phyloP scores from a whole-genome alignment of 2,113 vertebrate genomes.

The Plotosus lineatus region DNA sequence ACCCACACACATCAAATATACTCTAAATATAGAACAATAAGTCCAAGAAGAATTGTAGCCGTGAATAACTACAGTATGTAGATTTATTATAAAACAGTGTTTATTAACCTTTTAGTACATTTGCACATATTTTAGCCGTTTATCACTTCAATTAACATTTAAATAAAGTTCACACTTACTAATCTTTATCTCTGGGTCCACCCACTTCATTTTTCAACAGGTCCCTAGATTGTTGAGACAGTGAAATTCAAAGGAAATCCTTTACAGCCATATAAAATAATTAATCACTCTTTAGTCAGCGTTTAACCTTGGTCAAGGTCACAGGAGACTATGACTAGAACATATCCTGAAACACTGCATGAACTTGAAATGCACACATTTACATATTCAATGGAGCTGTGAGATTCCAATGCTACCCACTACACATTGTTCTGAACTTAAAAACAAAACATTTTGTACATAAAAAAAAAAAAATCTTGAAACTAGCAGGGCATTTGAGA shows the following conservation, averaged over 20 bases:
- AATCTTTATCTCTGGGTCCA: background rate
- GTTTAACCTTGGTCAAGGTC: background rate
- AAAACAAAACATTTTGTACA: background rate
- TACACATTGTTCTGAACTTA: background rate
- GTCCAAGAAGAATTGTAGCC: background rate
- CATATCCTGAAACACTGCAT: background rate
- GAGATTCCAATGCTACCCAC: background rate
- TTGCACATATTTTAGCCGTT: background rate
- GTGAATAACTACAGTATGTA: background rate
- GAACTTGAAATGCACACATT: background rate
- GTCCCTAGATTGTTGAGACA: background rate
- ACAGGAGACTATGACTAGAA: background rate
- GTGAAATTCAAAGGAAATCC: background rate
- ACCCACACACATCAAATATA: background rate
- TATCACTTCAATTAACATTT: background rate
- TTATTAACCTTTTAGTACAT: background rate
- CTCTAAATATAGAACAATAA: constrained; percentile 5
- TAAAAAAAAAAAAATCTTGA: background rate
- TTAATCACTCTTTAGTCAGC: background rate
- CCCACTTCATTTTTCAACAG: background rate
- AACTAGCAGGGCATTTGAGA: too few species aligned
- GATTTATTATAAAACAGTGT: background rate
- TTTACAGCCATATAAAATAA: background rate
- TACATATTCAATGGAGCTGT: too few species aligned
- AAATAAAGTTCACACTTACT: background rate